Base-by-base conservation (phyloP, 2,888 invertebrate species). In the Axea sp. region DNA sequence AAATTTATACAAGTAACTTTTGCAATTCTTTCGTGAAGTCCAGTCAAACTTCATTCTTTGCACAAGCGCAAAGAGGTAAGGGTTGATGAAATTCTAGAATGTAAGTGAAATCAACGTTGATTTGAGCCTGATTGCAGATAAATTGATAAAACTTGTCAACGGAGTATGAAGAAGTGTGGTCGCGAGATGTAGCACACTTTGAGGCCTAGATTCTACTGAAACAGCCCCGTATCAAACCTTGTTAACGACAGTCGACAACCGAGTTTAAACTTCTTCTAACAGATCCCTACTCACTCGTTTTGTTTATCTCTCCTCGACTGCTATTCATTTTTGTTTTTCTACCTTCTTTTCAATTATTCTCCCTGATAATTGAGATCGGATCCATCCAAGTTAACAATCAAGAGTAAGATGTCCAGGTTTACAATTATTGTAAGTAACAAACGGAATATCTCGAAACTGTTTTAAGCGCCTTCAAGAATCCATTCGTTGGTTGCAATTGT, bases 191-290 rank as follows among this genome's bases (percentile, higher is more conserved):
- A 82, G 84, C 84, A 82, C 84, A 85, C 79, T 78, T 81, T 82
- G 82, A 83, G 85, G 86, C 84, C 86, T 84, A 87, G 87, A 83
- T 85, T 85, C 87, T 86, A 87, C 87, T 87, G 87, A 87, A 84
- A 84, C 86, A 84, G 85, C 86, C 86, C 81, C 84, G 83, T 86
- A 81, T 84, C 84, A 86, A 87, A 87, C 82, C 87, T 86, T 85
- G 87, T 87, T 87, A 87, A 86, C 86, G 83, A 83, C 85, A 86
- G 86, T 86, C 86, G 86, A 85, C 86, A 85, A 85, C 83, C 86
- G 86, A 87, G 87, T 87, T 86, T 86, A 86, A 87, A 87, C 87
- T 87, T 87, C 80, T 86, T 83, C 83, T 85, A 87, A 87, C 86
- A 87, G 87, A 86, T 83, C 84, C 85, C 84, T 82, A 81, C 85